phyloP scores from a whole-genome alignment of 2,113 vertebrate genomes.

The Lota lota region DNA sequence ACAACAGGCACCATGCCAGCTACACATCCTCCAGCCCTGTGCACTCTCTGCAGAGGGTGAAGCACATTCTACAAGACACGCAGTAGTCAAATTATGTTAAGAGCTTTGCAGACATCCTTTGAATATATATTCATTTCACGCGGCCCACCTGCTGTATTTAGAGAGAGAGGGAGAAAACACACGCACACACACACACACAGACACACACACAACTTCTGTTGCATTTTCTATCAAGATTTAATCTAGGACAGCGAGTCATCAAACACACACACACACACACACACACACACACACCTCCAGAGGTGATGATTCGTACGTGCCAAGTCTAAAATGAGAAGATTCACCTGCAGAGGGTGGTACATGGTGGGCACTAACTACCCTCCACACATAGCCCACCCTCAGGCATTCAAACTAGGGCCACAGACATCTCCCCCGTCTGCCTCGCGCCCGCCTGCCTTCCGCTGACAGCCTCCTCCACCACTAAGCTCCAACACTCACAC shows the following conservation, averaged over 20 bases:
- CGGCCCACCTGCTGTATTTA: constrained; percentile 44
- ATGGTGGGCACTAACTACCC: constrained; percentile 63
- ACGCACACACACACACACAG: too few relatives aligned
- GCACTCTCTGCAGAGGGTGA: constrained; percentile 69
- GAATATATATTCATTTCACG: constrained; percentile 55
- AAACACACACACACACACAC: background rate
- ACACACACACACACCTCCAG: constrained; percentile 34
- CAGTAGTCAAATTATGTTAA: constrained; percentile 64
- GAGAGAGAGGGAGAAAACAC: constrained; percentile 15
- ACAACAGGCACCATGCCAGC: constrained; percentile 75
- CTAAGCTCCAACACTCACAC: constrained; percentile 52
- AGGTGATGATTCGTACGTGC: constrained; percentile 57
- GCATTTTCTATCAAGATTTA: constrained; percentile 53
- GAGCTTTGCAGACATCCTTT: constrained; percentile 36
- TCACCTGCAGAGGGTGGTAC: constrained; percentile 62
- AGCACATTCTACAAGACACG: constrained; percentile 56
- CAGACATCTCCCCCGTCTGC: constrained; percentile 64
- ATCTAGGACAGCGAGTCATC: constrained; percentile 45
- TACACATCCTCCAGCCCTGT: constrained; percentile 75
- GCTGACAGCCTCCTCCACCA: constrained; percentile 67
- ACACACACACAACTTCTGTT: constrained; percentile 35
- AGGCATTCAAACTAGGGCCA: constrained; percentile 71
- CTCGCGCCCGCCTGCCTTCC: constrained; percentile 51
- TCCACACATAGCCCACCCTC: constrained; percentile 70
- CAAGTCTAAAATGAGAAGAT: constrained; percentile 65